Conservation (phyloP, 2,888 invertebrate genomes). For the Onchidella celtica region DNA sequence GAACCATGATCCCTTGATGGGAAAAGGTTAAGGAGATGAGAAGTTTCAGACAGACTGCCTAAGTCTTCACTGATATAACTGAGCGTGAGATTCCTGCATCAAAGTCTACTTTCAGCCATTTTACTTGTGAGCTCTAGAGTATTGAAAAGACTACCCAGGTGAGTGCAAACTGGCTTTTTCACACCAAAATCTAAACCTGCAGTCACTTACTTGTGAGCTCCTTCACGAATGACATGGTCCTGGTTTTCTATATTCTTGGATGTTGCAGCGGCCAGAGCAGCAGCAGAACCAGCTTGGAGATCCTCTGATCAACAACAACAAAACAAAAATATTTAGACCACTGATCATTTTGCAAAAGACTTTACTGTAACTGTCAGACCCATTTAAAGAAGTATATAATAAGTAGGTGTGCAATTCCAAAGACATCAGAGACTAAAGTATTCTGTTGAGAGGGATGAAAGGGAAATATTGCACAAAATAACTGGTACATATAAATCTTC, state of each 20-base stretch:
- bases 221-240: constrained; percentile 71
- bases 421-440: too few relatives aligned
- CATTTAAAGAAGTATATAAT: not conserved
- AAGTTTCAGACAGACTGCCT: too few relatives aligned
- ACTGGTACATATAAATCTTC: too few relatives aligned
- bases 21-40: too few relatives aligned
- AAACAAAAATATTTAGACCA: not conserved
- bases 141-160: not conserved
- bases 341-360: too few relatives aligned
- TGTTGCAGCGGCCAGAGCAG: constrained; percentile 77
- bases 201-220: constrained; percentile 74
- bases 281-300: constrained; percentile 64
- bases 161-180: not conserved
- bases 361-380: too few relatives aligned
- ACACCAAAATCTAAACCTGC: not conserved
- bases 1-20: too few relatives aligned
- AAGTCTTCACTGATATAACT: too few relatives aligned
- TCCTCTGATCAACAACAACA: constrained; percentile 22
- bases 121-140: not conserved
- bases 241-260: constrained; percentile 73
- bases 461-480: too few relatives aligned
- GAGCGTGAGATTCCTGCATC: too few relatives aligned
- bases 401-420: too few relatives aligned
- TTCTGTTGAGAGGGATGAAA: too few relatives aligned
- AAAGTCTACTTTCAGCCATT: not conserved